Conservation (phyloP, 2,888 invertebrate species). For the Aricia artaxerxes region DNA sequence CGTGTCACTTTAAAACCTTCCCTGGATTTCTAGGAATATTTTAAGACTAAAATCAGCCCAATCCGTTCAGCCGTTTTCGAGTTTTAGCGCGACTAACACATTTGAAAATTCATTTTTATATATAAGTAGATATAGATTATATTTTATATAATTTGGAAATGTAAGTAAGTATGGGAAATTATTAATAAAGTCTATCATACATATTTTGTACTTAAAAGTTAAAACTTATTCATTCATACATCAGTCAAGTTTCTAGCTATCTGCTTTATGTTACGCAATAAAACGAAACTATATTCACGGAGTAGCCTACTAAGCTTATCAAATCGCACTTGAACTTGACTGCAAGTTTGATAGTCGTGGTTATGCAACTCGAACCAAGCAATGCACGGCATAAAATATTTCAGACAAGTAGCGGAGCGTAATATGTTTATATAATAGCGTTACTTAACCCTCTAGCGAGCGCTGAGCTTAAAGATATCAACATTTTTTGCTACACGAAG, state of each 20-base stretch:
- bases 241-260: neutral
- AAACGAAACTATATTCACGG: neutral
- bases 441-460: slow-evolving; percentile 33
- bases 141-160: too few species aligned
- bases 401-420: slow-evolving; percentile 24
- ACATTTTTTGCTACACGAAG: slow-evolving; percentile 62
- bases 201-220: neutral
- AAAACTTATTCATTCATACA: too few species aligned
- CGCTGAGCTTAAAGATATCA: slow-evolving; percentile 34
- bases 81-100: too few species aligned
- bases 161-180: neutral
- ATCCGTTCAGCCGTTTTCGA: too few species aligned
- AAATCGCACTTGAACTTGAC: neutral
- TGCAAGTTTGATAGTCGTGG: neutral
- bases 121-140: too few species aligned
- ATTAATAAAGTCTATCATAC: neutral
- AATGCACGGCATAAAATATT: neutral
- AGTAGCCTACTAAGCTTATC: neutral
- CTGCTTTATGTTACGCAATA: neutral
- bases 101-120: too few species aligned
- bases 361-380: neutral
- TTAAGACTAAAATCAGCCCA: too few species aligned
- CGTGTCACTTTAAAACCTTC: too few species aligned
- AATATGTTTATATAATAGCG: slow-evolving; percentile 7
- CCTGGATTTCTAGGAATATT: too few species aligned